phyloP scores from a whole-genome alignment of 2,113 vertebrate species.

The Mus musculus region DNA sequence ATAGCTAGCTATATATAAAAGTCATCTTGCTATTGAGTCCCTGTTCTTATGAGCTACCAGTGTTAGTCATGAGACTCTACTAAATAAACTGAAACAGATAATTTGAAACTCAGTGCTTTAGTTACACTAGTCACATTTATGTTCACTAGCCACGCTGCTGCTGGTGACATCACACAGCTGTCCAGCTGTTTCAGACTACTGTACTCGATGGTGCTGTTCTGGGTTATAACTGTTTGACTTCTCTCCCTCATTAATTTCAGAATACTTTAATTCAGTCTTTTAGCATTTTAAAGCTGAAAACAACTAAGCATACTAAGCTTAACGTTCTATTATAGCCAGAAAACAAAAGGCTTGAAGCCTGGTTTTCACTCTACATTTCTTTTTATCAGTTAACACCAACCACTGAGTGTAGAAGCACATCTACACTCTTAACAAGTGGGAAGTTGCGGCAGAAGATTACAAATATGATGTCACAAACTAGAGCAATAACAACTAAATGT shows the following conservation, averaged over 20 bases:
- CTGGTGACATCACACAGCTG: neutral
- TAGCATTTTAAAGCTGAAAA: constrained; percentile 47
- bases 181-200: neutral
- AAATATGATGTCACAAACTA: neutral
- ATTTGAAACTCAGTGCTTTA: constrained; percentile 9
- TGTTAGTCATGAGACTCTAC: neutral
- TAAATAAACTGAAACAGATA: neutral
- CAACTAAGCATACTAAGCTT: constrained; percentile 9
- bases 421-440: neutral
- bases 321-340: neutral
- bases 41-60: constrained; percentile 11
- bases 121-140: neutral
- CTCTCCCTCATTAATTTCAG: constrained; percentile 19
- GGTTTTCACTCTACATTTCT: neutral
- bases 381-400: neutral
- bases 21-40: neutral
- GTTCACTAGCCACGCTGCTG: neutral
- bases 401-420: neutral
- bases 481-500: neutral
- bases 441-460: neutral
- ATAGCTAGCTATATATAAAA: constrained; percentile 18
- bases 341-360: neutral
- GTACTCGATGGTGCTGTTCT: neutral
- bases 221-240: neutral
- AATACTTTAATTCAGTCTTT: constrained; percentile 39